These are phyloP conservation scores for Callyntrura guangdongensis DNA, from an alignment of 2,888 invertebrate species.

Conservation along the genomic window DNA sequence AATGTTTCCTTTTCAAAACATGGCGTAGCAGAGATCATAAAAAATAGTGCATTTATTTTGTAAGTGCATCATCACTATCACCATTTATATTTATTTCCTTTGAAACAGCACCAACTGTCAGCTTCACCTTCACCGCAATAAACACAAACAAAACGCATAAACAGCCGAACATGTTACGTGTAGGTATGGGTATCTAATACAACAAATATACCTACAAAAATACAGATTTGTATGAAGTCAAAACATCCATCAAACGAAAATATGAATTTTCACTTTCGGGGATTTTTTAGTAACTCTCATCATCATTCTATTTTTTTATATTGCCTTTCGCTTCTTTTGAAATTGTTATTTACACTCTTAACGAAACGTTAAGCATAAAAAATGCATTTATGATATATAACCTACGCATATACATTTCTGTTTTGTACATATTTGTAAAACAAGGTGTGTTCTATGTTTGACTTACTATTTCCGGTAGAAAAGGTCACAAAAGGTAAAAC, in stretches of 20 bases:
- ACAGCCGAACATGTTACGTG: neutral
- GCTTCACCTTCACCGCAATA: neutral
- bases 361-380: neutral
- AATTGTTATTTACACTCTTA: conserved; percentile 14
- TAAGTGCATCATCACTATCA: conserved; percentile 28
- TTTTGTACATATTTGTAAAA: too few species aligned
- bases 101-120: neutral
- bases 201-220: neutral
- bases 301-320: neutral
- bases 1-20: neutral
- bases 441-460: too few species aligned
- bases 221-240: neutral
- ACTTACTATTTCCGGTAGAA: neutral
- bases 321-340: neutral
- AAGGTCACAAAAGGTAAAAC: neutral
- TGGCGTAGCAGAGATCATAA: neutral
- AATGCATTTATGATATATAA: neutral
- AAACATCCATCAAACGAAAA: neutral
- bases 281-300: conserved; percentile 10
- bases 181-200: neutral
- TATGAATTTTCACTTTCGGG: conserved; percentile 59
- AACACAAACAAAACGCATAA: neutral
- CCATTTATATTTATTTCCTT: conserved; percentile 3
- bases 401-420: neutral
- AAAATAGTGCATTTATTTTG: conserved; percentile 5